Evolutionary conservation across 35 echinoderm and acorn worm genomes (phyloP).

Genomic region (Strongylocentrotus purpuratus): DNA sequence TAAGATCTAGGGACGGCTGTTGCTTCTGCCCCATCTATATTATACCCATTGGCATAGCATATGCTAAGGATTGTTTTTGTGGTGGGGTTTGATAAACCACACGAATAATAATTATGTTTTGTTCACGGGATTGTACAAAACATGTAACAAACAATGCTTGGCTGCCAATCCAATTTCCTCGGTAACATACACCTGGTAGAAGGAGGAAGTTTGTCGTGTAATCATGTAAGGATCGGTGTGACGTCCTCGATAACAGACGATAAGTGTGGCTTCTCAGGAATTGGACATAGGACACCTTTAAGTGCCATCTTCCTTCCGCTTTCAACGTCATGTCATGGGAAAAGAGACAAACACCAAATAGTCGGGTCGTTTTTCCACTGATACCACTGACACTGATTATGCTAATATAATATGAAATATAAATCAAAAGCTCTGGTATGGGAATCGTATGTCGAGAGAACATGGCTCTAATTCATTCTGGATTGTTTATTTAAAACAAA

Average conservation of each 20-base stretch:
- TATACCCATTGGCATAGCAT: too few species aligned
- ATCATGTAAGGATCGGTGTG: neutral
- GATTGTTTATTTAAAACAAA: too few species aligned
- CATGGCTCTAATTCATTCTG: too few species aligned
- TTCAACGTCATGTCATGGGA: neutral
- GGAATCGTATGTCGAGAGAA: too few species aligned
- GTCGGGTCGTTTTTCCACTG: neutral
- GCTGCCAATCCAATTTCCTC: neutral
- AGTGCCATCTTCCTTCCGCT: conserved; percentile 15
- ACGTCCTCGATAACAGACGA: neutral
- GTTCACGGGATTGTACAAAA: neutral
- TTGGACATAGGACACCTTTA: neutral
- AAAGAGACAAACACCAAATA: neutral
- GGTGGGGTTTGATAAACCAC: neutral
- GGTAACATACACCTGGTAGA: neutral
- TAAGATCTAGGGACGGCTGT: too few species aligned
- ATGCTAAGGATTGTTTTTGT: too few species aligned
- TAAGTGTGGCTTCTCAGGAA: neutral
- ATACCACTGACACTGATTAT: too few species aligned
- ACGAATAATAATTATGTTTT: neutral
- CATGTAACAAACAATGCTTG: neutral
- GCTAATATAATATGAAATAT: neutral
- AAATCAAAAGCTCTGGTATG: neutral
- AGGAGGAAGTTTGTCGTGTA: neutral
- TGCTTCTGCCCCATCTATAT: too few species aligned